phyloP scores from a whole-genome alignment of 2,888 invertebrate genomes.

The Anarsia innoxiella region DNA sequence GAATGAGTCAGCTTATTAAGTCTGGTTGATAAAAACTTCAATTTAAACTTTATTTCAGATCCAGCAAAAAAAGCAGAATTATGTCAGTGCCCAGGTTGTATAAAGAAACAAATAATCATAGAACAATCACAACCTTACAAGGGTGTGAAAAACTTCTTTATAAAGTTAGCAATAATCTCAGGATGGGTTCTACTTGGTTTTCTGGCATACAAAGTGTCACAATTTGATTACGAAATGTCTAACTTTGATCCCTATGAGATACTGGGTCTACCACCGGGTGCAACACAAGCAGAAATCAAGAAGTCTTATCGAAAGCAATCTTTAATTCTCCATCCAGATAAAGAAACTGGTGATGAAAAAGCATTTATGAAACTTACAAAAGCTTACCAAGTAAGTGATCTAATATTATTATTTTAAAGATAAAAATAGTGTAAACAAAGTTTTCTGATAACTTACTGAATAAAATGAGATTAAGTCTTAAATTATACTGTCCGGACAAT shows the following conservation, averaged over 20 bases:
- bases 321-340: constrained; percentile 96
- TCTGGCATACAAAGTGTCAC: constrained; percentile 93
- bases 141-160: constrained; percentile 84
- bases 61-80: constrained; percentile 83
- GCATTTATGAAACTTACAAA: constrained; percentile 98
- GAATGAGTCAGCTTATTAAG: too few relatives aligned
- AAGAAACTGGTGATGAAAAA: constrained; percentile 97
- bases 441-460: too few relatives aligned
- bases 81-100: constrained; percentile 94
- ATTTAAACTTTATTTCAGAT: constrained; percentile 79
- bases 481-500: not conserved
- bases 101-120: constrained; percentile 86
- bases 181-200: constrained; percentile 90
- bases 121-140: constrained; percentile 93
- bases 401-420: not conserved
- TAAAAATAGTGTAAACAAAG: too few relatives aligned
- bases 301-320: constrained; percentile 96
- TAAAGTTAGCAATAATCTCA: constrained; percentile 84
- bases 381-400: constrained; percentile 82
- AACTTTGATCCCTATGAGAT: constrained; percentile 99
- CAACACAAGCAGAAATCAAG: constrained; percentile 92
- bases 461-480: too few relatives aligned
- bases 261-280: constrained; percentile 89
- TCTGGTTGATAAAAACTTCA: too few relatives aligned
- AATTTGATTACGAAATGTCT: constrained; percentile 98